phyloP scores from a whole-genome alignment of 2,113 vertebrate genomes.

The Montifringilla adamsi region DNA sequence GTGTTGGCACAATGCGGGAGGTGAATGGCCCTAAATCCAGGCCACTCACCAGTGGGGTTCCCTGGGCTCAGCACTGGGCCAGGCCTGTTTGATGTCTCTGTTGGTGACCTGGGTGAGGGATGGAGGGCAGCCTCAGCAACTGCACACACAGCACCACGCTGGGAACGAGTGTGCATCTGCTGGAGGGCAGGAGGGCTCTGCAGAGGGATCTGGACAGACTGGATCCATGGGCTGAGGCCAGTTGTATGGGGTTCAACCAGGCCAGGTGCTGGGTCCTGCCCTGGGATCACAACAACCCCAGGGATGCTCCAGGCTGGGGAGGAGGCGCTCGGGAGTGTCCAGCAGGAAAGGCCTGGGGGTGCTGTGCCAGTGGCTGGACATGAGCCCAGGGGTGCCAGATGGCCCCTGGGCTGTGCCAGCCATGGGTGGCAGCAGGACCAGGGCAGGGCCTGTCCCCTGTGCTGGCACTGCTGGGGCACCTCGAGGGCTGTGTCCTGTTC shows the following conservation, averaged over 20 bases:
- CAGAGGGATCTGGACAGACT: not conserved
- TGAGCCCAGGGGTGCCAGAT: not conserved
- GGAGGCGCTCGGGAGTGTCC: not conserved
- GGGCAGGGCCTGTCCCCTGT: not conserved
- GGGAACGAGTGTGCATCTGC: not conserved
- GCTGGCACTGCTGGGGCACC: not conserved
- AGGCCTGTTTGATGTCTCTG: too few species aligned
- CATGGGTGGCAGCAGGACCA: not conserved
- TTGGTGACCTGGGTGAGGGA: not conserved
- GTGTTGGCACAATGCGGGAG: fast-evolving
- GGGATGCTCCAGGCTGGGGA: not conserved
- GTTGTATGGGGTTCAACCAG: not conserved
- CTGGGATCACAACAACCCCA: not conserved
- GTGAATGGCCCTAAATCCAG: not conserved
- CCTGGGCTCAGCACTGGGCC: not conserved
- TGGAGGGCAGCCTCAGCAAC: not conserved
- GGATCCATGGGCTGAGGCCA: not conserved
- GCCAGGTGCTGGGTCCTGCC: not conserved
- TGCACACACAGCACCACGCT: not conserved
- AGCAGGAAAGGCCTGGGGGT: not conserved
- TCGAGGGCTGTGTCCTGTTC: not conserved
- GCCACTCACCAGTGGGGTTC: not conserved
- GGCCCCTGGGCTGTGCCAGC: not conserved
- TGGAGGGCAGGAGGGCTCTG: not conserved
- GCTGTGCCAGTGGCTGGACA: not conserved